Conservation (phyloP, 1,140 invertebrate species). For the Bombus balteatus region DNA sequence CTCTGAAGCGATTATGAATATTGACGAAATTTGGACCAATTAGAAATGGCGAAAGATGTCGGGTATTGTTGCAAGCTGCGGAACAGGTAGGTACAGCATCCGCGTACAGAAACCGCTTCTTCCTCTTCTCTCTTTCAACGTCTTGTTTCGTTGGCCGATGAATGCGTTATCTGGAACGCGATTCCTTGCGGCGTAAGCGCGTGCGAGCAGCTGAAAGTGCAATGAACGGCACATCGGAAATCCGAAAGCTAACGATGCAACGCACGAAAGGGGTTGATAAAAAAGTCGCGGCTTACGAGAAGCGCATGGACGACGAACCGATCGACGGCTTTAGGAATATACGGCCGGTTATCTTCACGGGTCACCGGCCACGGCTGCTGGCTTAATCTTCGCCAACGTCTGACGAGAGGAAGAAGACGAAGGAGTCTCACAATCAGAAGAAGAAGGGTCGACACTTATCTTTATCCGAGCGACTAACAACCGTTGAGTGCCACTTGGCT, state of each 20-base stretch:
- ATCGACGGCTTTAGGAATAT: conserved; percentile 71
- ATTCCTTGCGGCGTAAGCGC: conserved; percentile 37
- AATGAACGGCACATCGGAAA: conserved; percentile 73
- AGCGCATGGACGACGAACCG: conserved; percentile 56
- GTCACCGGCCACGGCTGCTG: conserved; percentile 76
- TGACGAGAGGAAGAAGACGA: conserved; percentile 64
- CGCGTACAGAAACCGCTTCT: conserved; percentile 11
- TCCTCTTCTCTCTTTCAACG: conserved; percentile 17
- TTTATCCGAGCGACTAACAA: conserved; percentile 67
- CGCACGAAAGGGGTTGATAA: conserved; percentile 72
- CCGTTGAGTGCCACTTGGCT: conserved; percentile 51
- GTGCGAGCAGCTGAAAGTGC: conserved; percentile 71
- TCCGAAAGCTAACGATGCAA: conserved; percentile 66
- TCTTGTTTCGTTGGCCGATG: background rate
- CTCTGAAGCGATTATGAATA: too few relatives aligned
- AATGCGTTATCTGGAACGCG: conserved; percentile 45
- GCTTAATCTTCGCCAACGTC: conserved; percentile 78
- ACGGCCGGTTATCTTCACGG: conserved; percentile 78
- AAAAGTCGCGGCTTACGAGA: conserved; percentile 70
- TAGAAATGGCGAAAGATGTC: too few relatives aligned
- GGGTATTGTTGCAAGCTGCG: too few relatives aligned
- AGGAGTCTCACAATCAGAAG: conserved; percentile 48
- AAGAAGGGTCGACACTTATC: conserved; percentile 66
- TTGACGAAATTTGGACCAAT: too few relatives aligned
- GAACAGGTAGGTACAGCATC: background rate